Conservation (phyloP, 2,888 invertebrate genomes). For the Hemicrepidius hirtus region DNA sequence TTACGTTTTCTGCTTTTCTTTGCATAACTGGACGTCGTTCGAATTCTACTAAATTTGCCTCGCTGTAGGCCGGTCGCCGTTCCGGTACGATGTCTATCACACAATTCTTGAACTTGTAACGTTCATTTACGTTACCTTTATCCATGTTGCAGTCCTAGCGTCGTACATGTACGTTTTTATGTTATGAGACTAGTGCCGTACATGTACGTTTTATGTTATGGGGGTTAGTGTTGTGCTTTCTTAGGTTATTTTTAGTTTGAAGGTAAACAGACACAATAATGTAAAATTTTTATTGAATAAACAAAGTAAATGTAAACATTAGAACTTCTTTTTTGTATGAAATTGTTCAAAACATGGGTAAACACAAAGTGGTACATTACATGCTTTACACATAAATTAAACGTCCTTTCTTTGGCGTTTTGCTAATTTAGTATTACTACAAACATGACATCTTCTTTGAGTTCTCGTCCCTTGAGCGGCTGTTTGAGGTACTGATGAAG, state of each 20-base stretch:
- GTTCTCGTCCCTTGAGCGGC: slow-evolving; percentile 33
- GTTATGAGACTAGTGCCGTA: too few species aligned
- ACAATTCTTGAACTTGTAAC: neutral
- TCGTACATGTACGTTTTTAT: too few species aligned
- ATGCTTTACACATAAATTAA: slow-evolving; percentile 37
- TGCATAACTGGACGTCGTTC: too few species aligned
- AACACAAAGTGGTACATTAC: slow-evolving; percentile 33
- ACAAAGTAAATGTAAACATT: neutral
- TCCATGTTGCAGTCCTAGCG: neutral
- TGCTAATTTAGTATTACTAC: slow-evolving; percentile 30
- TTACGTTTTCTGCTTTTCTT: too few species aligned
- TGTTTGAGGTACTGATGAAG: slow-evolving; percentile 38
- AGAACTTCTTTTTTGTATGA: slow-evolving; percentile 37
- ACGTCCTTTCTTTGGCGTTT: slow-evolving; percentile 37
- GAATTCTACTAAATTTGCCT: too few species aligned
- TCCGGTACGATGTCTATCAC: slow-evolving; percentile 4
- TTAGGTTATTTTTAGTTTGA: neutral
- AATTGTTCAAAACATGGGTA: slow-evolving; percentile 36
- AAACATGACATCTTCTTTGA: slow-evolving; percentile 43
- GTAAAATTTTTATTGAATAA: slow-evolving; percentile 11
- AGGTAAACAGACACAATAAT: slow-evolving; percentile 6
- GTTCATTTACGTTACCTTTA: slow-evolving; percentile 4
- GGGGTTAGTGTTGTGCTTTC: neutral
- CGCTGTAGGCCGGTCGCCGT: neutral
- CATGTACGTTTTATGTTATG: neutral